phyloP scores from a whole-genome alignment of 2,888 invertebrate genomes.

The Nymphalis polychloros region DNA sequence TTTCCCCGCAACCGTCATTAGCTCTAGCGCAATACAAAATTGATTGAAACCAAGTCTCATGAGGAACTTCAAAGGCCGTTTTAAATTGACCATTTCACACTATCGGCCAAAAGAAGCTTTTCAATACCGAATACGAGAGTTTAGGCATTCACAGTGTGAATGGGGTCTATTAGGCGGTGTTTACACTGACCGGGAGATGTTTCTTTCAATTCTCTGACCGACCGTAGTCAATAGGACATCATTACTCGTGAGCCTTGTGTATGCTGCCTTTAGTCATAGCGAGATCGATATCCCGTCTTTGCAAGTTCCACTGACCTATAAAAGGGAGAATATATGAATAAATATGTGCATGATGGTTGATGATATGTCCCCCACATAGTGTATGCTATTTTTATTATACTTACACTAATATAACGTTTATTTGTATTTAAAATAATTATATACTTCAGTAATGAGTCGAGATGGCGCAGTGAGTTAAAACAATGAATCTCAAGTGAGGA shows the following conservation, averaged over 20 bases:
- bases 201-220: conserved; percentile 68
- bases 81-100: conserved; percentile 38
- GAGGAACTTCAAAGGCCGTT: conserved; percentile 30
- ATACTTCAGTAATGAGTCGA: no score
- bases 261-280: conserved; percentile 34
- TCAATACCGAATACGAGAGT: conserved; percentile 39
- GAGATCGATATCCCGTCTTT: conserved; percentile 11
- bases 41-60: conserved; percentile 22
- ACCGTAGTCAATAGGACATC: conserved; percentile 46
- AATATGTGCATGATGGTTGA: not conserved
- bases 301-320: conserved; percentile 14
- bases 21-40: conserved; percentile 23
- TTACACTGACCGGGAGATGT: conserved; percentile 75
- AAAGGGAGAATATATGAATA: not conserved
- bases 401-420: no score
- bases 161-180: conserved; percentile 66
- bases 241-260: conserved; percentile 41
- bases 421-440: no score
- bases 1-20: not conserved
- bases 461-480: no score
- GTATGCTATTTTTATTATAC: no score
- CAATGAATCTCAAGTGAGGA: no score
- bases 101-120: conserved; percentile 40
- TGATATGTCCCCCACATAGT: no score
- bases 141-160: conserved; percentile 52